phyloP scores from a whole-genome alignment of 2,113 vertebrate species.

The Indicator indicator region DNA sequence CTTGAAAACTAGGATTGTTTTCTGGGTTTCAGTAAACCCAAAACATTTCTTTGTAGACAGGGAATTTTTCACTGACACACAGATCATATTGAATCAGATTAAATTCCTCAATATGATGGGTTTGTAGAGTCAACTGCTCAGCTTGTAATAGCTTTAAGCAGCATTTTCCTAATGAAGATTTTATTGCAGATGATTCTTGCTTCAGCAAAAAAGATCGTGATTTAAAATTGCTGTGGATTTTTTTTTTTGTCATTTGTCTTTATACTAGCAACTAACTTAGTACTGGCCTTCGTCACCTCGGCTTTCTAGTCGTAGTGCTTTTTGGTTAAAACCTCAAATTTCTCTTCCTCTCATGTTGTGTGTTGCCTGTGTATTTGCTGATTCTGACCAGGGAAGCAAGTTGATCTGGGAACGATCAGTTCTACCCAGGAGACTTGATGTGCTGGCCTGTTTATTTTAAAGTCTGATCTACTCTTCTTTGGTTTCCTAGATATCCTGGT shows the following conservation, averaged over 20 bases:
- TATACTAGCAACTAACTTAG: not conserved
- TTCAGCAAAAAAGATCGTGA: not conserved
- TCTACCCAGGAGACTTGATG: not conserved
- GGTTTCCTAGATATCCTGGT: not conserved
- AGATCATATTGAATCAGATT: not conserved
- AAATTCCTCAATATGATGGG: not conserved
- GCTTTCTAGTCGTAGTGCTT: not conserved
- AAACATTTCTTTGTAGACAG: not conserved
- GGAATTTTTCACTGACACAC: not conserved
- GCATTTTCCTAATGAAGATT: not conserved
- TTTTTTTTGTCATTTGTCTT: not conserved
- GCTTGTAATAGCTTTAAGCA: not conserved
- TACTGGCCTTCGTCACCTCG: not conserved
- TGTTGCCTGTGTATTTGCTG: not conserved
- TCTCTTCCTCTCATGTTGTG: not conserved
- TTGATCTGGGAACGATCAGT: not conserved
- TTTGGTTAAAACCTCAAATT: not conserved
- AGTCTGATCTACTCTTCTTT: not conserved
- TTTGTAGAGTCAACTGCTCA: not conserved
- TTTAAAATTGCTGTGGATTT: not conserved
- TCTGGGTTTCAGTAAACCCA: not conserved
- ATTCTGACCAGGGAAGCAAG: fast-evolving
- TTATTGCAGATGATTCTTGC: not conserved
- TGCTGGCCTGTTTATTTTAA: not conserved
- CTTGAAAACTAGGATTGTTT: not conserved